Evolutionary conservation across 2,797 vertebrate species (phyloP).

Genomic region (Falco cherrug): DNA sequence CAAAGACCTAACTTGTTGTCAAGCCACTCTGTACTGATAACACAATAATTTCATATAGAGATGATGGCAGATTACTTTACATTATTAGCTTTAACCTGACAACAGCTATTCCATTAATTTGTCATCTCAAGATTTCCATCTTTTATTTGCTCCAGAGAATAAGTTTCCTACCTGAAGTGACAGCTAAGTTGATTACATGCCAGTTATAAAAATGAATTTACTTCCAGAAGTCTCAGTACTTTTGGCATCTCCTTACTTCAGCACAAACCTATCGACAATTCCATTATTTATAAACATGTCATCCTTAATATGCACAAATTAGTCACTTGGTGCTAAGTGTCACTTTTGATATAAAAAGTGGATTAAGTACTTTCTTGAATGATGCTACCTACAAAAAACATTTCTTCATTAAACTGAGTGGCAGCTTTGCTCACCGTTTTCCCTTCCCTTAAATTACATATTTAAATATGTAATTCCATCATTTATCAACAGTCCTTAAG

Average conservation of each 20-base stretch:
- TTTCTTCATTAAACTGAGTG: conserved; percentile 12
- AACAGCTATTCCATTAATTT: conserved; percentile 81
- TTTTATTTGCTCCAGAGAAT: conserved; percentile 79
- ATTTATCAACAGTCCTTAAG: no score
- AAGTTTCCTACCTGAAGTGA: conserved; percentile 78
- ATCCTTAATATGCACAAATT: conserved; percentile 78
- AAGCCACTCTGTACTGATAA: conserved; percentile 69
- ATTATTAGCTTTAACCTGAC: conserved; percentile 81
- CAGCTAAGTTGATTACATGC: conserved; percentile 82
- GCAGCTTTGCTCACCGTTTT: neutral
- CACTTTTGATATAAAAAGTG: conserved; percentile 62
- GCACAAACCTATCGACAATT: conserved; percentile 70
- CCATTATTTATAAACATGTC: conserved; percentile 82
- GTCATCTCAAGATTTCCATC: conserved; percentile 79
- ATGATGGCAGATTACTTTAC: conserved; percentile 78
- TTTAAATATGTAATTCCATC: neutral
- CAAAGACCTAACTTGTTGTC: conserved; percentile 71
- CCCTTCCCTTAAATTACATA: neutral
- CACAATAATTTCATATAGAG: conserved; percentile 76
- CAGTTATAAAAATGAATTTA: conserved; percentile 82
- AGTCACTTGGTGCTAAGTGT: conserved; percentile 70
- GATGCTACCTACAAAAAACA: conserved; percentile 5
- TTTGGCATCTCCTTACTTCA: conserved; percentile 74
- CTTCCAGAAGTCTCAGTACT: conserved; percentile 69
- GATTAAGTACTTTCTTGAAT: conserved; percentile 66